Conservation (phyloP, 2,888 invertebrate genomes). For the Tolmerus cingulatus region DNA sequence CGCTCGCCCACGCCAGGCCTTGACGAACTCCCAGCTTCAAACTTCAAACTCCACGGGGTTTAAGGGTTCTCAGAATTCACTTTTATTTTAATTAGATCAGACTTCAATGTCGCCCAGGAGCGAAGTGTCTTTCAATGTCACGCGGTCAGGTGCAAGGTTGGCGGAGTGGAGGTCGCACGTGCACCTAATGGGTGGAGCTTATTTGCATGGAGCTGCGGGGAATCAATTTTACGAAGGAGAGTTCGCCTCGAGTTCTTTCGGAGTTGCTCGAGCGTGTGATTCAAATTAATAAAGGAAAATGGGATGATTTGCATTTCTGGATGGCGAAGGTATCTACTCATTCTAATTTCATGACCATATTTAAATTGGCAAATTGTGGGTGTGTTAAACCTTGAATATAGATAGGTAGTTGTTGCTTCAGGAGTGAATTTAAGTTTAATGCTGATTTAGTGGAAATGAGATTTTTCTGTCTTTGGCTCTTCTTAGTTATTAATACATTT, state of each 20-base stretch:
- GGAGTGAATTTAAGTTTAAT: background rate
- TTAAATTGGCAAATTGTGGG: background rate
- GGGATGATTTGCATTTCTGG: background rate
- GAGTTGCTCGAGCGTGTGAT: background rate
- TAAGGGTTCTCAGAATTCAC: slow-evolving; percentile 20
- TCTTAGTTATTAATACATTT: too few relatives aligned
- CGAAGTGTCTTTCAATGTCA: slow-evolving; percentile 24
- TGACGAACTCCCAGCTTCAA: background rate
- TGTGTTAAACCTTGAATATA: background rate
- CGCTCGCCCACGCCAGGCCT: background rate
- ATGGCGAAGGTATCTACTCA: background rate
- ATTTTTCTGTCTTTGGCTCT: too few relatives aligned
- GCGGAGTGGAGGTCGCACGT: background rate
- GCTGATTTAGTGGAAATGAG: background rate
- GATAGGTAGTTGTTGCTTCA: background rate
- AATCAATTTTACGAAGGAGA: background rate
- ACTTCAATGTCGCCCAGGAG: background rate
- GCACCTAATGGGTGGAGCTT: background rate
- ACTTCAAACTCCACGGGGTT: background rate
- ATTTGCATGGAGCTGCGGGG: background rate
- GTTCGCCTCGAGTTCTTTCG: background rate
- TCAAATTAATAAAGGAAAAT: background rate
- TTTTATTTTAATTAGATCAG: slow-evolving; percentile 36
- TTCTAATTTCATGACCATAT: background rate
- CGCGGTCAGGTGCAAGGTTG: slow-evolving; percentile 25